Evolutionary conservation across 2,797 vertebrate species (phyloP), one percentile per base, ranked within the genome.

Genomic region (Etheostoma perlongum): DNA sequence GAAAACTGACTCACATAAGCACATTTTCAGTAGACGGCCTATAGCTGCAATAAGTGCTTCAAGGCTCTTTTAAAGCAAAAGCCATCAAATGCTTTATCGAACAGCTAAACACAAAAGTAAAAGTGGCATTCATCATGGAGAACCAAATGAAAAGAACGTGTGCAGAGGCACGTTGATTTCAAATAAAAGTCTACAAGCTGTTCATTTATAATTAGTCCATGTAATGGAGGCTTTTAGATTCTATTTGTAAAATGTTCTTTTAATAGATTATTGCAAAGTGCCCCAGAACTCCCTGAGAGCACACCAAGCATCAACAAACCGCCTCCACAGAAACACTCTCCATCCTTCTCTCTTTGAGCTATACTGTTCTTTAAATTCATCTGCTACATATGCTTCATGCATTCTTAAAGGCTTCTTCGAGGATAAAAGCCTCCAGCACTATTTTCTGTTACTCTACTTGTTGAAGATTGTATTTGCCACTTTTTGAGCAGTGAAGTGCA

Each of bases 301-400:
- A 60, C 16, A 55, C 51, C 16, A 46, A 12, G 47, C 40, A 67
- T 72, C 63, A 75, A 72, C 72, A 67, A 58, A 66, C 52, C 42
- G 12, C 73, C 46, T 77, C 33, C 60, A 58, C 59, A 49, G 57
- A 61, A 74, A 76, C 42, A 2, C 74, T 66, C 49, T 70, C 9
- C 19, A 21, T 59, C 64, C 36, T 55, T 52, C 33, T 4, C 21
- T 18, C 46, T 54, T 47, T 25, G 5, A 55, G 64, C 49, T 46
- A 40, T 40, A 4, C 52, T 21, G 4, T 21, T 67, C 61, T 76
- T 67, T 75, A 48, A 47, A 63, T 55, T 36, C 66, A 44, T 64
- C 57, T 58, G 63, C 69, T 57, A 46, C 42, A 30, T 62, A 42
- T 81, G 47, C n/a, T 67, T 83, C 71, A 74, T 85, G 60, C 72